phyloP scores from a whole-genome alignment of 2,797 vertebrate genomes.

The Eulemur albifrons region DNA sequence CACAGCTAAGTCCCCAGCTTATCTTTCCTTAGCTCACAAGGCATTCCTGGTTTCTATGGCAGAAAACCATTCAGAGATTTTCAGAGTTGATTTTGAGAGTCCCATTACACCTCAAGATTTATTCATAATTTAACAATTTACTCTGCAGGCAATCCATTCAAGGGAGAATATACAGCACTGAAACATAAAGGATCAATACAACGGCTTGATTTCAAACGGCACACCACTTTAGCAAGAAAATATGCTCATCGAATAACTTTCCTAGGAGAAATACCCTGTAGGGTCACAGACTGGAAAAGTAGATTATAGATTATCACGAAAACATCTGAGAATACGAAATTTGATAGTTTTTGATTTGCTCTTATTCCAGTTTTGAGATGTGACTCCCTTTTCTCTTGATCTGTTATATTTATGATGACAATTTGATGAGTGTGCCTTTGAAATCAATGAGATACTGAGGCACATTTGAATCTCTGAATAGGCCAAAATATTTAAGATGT shows the following conservation, averaged over 20 bases:
- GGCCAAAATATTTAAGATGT: not conserved
- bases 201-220: conserved; percentile 4
- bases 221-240: not conserved
- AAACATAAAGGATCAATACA: not conserved
- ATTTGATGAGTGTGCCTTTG: not conserved
- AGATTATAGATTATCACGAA: not conserved
- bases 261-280: not conserved
- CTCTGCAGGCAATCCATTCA: not conserved
- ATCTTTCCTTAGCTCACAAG: not conserved
- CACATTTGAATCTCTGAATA: not conserved
- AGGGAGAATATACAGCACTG: not conserved
- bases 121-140: conserved; percentile 21
- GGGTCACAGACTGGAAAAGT: not conserved
- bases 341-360: not conserved
- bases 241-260: not conserved
- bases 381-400: not conserved
- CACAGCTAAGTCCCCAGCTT: not conserved
- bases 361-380: not conserved
- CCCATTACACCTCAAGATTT: not conserved
- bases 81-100: conserved; percentile 20
- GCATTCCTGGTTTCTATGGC: not conserved
- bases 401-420: not conserved
- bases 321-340: not conserved
- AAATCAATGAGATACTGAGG: not conserved
- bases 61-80: conserved; percentile 47